These are phyloP conservation scores for Leptinotarsa rubiginosa DNA, from an alignment of 2,888 invertebrate genomes.

Conservation along the genomic window DNA sequence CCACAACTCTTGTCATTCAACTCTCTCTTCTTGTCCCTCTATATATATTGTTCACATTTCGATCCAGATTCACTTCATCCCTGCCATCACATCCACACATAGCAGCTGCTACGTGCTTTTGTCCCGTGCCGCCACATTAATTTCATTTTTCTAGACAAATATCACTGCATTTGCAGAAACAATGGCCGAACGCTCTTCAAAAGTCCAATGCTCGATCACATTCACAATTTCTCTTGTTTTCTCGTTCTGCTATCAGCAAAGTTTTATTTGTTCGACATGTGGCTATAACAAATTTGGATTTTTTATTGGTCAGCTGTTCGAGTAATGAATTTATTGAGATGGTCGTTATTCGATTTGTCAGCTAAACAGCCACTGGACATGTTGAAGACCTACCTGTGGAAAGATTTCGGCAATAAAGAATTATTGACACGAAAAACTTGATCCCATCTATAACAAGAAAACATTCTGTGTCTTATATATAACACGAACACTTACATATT, in stretches of 20 bases:
- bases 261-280: constrained; percentile 32
- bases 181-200: constrained; percentile 39
- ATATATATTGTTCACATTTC: constrained; percentile 16
- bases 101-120: constrained; percentile 45
- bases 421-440: no score
- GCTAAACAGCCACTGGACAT: neutral
- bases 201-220: constrained; percentile 36
- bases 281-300: constrained; percentile 27
- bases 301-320: neutral
- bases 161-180: constrained; percentile 46
- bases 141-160: constrained; percentile 47
- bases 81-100: constrained; percentile 43
- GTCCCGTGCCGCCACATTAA: constrained; percentile 47
- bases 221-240: constrained; percentile 23
- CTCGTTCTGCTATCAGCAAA: constrained; percentile 15
- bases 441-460: no score
- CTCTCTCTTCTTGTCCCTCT: constrained; percentile 16
- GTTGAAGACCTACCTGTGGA: neutral
- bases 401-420: no score
- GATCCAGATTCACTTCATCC: constrained; percentile 29
- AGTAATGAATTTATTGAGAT: constrained; percentile 1
- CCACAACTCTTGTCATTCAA: neutral
- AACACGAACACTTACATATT: no score
- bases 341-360: neutral
- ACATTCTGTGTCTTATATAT: no score